Evolutionary conservation across 2,888 invertebrate genomes (phyloP).

Genomic region (Phalera bucephala): DNA sequence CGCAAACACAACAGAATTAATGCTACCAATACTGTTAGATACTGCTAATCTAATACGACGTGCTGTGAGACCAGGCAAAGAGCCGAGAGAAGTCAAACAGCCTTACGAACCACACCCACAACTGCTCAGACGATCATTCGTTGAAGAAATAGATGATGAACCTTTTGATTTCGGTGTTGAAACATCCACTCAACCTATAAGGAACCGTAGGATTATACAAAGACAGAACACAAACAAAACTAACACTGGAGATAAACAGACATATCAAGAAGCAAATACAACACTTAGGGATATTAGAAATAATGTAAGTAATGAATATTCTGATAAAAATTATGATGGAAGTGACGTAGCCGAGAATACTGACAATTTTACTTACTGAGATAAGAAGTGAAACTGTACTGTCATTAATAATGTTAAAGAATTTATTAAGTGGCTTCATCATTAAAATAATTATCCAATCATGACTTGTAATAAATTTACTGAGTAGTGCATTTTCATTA

Average conservation of each 20-base stretch:
- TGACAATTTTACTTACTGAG: too few relatives aligned
- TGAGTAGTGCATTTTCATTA: too few relatives aligned
- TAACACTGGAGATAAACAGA: conserved; percentile 36
- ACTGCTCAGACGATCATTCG: conserved; percentile 61
- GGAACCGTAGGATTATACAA: conserved; percentile 45
- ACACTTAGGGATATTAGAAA: conserved; percentile 33
- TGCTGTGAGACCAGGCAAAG: conserved; percentile 69
- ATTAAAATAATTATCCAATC: too few relatives aligned
- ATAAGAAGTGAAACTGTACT: too few relatives aligned
- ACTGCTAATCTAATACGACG: conserved; percentile 85
- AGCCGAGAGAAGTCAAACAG: conserved; percentile 53
- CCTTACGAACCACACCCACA: conserved; percentile 50
- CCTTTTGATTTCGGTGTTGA: conserved; percentile 53
- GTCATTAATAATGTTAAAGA: too few relatives aligned
- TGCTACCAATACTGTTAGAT: conserved; percentile 85
- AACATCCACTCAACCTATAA: conserved; percentile 35
- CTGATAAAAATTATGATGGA: too few relatives aligned
- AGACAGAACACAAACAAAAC: conserved; percentile 36
- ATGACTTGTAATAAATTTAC: too few relatives aligned
- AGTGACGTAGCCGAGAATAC: too few relatives aligned
- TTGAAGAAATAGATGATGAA: conserved; percentile 56
- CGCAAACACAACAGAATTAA: conserved; percentile 79
- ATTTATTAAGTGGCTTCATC: too few relatives aligned
- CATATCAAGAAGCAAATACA: conserved; percentile 27
- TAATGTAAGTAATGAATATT: conserved; percentile 43